Percentiles rank a stretch among this genome's conserved stretches.
phyloP scores from a whole-genome alignment of 2,797 vertebrate genomes.

The Amniataba percoides region DNA sequence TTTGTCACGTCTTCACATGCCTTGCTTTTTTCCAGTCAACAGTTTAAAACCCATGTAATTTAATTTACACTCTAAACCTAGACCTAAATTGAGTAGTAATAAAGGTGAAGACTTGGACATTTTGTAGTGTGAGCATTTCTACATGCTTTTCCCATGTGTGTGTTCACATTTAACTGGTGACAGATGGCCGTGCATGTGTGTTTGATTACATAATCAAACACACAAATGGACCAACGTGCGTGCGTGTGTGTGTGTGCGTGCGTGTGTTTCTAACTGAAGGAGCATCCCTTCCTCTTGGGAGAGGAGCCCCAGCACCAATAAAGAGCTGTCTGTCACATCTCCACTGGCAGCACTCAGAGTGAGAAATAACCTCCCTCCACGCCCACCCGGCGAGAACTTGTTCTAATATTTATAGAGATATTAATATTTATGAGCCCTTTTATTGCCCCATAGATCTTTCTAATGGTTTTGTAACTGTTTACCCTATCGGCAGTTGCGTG shows the following conservation, averaged over 20 bases:
- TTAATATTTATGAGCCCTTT: conserved; percentile 77
- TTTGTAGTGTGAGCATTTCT: background rate
- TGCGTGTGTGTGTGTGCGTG: conserved; percentile 18
- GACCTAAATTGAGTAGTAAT: background rate
- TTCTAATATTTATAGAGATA: conserved; percentile 71
- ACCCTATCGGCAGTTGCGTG: conserved; percentile 39
- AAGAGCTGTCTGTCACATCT: conserved; percentile 53
- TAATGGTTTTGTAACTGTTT: conserved; percentile 62
- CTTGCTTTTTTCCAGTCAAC: background rate
- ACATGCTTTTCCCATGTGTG: conserved; percentile 2
- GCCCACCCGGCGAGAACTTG: conserved; percentile 41
- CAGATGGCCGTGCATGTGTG: conserved; percentile 31
- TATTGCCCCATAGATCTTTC: conserved; percentile 59
- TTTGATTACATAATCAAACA: conserved; percentile 31
- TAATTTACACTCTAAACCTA: background rate
- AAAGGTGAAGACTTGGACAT: background rate
- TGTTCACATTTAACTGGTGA: conserved; percentile 14
- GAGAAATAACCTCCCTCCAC: conserved; percentile 41
- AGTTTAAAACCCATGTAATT: background rate
- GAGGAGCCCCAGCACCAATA: conserved; percentile 12
- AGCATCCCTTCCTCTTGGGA: conserved; percentile 42
- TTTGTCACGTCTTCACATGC: too few species aligned
- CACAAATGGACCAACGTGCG: conserved; percentile 3
- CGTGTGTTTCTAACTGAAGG: conserved; percentile 32
- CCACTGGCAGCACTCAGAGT: conserved; percentile 24